Evolutionary conservation across 2,113 vertebrate genomes (phyloP), one percentile per base, ranked within the genome.

Genomic region (Galeopterus variegatus): DNA sequence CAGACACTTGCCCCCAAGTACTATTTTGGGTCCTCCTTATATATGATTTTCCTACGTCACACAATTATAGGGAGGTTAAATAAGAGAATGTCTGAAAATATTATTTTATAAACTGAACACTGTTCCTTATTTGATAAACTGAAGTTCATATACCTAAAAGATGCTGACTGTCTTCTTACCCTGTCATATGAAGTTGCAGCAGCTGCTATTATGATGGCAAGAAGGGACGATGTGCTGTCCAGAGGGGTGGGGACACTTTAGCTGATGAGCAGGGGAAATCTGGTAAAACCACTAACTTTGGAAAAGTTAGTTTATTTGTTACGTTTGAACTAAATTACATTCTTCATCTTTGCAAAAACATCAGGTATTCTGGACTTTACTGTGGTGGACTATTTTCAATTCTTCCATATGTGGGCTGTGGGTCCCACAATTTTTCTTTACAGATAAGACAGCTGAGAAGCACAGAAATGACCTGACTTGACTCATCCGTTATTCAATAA

Each of bases 391-490:
- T 33, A n/a, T 17, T 33, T 17, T 48, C 17, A 54, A 1, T 62
- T 76, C 54, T 60, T 21, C 12, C 18, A 19, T 19, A 33, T 8
- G 80, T n/a, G 13, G 17, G 15, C 24, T 8, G 17, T 8, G 76
- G 5, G 2, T 28, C 13, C 12, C 18, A 18, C 3, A 6, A 4
- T 0, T 14, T 52, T 24, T 48, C 9, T 54, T 13, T 60, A 45
- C 14, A 80, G 24, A 31, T 12, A 5, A 93, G 67, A 18, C 54
- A 36, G 9, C 8, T 33, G 23, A 41, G 60, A 15, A 36, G 8
- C 9, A 13, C 9, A 19, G 31, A 36, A 50, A 90, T 31, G 3
- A 48, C 31, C 4, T 19, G 50, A 41, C 33, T 50, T 67, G 5
- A 28, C 36, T 9, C 72, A 36, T 9, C 8, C 36, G 6, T 31